Conservation (phyloP, 2,888 invertebrate genomes). For the Aromia moschata region DNA sequence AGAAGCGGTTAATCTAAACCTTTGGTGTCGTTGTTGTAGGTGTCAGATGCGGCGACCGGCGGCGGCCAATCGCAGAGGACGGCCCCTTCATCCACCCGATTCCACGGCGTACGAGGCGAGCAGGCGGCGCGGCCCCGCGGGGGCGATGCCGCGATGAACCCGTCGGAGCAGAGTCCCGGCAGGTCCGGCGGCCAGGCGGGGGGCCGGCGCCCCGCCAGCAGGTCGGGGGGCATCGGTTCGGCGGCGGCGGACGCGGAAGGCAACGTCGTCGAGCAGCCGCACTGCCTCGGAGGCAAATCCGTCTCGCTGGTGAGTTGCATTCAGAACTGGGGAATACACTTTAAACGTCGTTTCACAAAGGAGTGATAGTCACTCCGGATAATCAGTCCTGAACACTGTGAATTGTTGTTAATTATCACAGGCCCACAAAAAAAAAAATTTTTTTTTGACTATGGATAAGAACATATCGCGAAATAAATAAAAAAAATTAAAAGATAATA, state of each 20-base stretch:
- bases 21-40: neutral
- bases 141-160: conserved; percentile 48
- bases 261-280: conserved; percentile 23
- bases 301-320: conserved; percentile 23
- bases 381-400: no score
- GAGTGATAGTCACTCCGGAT: no score
- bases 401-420: no score
- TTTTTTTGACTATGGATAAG: no score
- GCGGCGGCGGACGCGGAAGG: conserved; percentile 11
- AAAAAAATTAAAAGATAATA: no score
- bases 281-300: conserved; percentile 16
- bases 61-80: no score
- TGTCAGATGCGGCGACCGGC: neutral
- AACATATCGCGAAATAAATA: no score
- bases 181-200: conserved; percentile 48
- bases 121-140: conserved; percentile 11
- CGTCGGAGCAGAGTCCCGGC: conserved; percentile 41
- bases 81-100: no score
- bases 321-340: no score
- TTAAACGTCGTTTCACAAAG: no score
- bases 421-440: no score
- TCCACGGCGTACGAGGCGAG: conserved; percentile 1
- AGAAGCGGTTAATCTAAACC: no score
- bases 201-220: conserved; percentile 47
- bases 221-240: conserved; percentile 38